A percentile compares a stretch with the other conserved stretches of the same genome.
phyloP scores from a whole-genome alignment of 2,888 invertebrate genomes.

The Spodoptera littoralis region DNA sequence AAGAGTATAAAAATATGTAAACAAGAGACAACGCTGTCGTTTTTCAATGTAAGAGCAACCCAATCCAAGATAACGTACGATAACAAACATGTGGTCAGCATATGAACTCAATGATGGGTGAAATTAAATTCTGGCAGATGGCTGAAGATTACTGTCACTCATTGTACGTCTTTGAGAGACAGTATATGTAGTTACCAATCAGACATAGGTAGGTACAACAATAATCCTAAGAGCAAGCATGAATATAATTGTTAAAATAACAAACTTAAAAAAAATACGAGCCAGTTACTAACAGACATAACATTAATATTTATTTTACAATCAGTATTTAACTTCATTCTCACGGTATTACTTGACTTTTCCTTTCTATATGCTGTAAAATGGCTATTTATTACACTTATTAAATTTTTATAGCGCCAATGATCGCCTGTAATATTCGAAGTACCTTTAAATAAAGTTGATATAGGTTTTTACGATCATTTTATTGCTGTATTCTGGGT shows the following conservation, averaged over 20 bases:
- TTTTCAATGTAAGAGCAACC: conserved; percentile 1
- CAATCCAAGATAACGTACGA: neutral
- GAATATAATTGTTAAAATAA: no score
- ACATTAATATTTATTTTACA: no score
- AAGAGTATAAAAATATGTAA: no score
- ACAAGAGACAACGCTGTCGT: neutral
- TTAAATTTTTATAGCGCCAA: conserved; percentile 8
- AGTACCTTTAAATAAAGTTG: neutral
- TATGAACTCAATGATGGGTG: conserved; percentile 32
- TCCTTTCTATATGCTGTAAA: conserved; percentile 24
- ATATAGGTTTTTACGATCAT: neutral
- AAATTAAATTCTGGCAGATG: conserved; percentile 29
- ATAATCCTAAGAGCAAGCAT: no score
- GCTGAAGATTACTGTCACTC: neutral
- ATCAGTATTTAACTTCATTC: no score
- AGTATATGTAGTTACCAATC: no score
- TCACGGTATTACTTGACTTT: conserved; percentile 11
- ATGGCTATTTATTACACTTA: conserved; percentile 8
- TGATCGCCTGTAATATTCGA: neutral
- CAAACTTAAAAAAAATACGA: no score
- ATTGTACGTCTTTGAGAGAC: no score
- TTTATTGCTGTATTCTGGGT: no score
- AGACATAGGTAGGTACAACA: no score
- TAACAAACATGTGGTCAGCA: conserved; percentile 49
- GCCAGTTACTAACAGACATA: no score